Conservation (phyloP, 2,888 invertebrate genomes). For the Nephrocerus scutellatus region DNA sequence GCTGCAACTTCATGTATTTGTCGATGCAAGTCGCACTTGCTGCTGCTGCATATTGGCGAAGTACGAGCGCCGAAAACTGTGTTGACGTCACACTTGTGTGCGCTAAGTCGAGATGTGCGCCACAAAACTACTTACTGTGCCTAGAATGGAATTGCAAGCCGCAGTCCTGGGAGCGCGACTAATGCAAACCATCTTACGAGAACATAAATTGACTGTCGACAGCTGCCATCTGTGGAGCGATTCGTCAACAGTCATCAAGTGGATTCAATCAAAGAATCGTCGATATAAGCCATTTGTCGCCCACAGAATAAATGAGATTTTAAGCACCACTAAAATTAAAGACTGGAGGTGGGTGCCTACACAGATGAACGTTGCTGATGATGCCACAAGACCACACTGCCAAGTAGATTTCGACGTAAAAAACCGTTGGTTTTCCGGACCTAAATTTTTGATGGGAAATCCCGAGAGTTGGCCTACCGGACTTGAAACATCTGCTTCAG, state of each 20-base stretch:
- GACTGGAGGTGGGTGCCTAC: slow-evolving; percentile 20
- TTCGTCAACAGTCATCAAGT: too few relatives aligned
- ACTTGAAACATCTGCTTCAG: not conserved
- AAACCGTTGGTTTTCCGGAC: not conserved
- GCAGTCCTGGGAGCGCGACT: slow-evolving; percentile 4
- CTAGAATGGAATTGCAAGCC: slow-evolving; percentile 5
- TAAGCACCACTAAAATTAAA: slow-evolving; percentile 1
- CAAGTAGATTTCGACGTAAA: not conserved
- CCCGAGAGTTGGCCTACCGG: not conserved
- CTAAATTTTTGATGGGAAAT: not conserved
- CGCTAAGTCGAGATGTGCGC: slow-evolving; percentile 3
- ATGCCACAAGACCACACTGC: slow-evolving; percentile 10
- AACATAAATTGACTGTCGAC: not conserved
- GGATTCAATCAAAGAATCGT: too few relatives aligned
- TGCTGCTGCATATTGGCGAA: slow-evolving; percentile 6
- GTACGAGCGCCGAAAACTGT: not conserved
- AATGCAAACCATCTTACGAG: not conserved
- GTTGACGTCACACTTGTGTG: slow-evolving; percentile 10
- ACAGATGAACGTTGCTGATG: slow-evolving; percentile 4
- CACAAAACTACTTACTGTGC: slow-evolving; percentile 1
- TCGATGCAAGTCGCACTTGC: slow-evolving; percentile 10
- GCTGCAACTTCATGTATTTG: slow-evolving; percentile 5
- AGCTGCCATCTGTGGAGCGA: not conserved
- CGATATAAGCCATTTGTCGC: slow-evolving; percentile 10
- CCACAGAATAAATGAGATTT: not conserved